phyloP scores from a whole-genome alignment of 2,888 invertebrate species.

The Coecobrya sp. region DNA sequence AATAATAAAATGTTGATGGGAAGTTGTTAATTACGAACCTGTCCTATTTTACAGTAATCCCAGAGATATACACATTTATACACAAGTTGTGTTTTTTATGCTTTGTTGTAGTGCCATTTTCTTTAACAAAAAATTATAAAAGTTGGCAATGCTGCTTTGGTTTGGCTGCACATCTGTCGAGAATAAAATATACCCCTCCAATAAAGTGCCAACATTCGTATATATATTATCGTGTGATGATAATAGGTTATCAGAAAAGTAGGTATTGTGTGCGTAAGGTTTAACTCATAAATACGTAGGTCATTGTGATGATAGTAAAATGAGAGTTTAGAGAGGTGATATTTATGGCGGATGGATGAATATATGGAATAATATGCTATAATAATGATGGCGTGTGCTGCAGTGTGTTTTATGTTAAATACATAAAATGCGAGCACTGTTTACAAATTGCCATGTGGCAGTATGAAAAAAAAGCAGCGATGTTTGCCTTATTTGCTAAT shows the following conservation, averaged over 20 bases:
- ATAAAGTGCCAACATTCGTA: constrained; percentile 36
- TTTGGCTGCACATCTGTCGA: constrained; percentile 33
- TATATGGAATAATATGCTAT: background rate
- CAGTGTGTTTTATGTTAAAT: too few species aligned
- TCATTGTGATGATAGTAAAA: background rate
- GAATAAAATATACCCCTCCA: background rate
- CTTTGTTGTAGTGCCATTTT: background rate
- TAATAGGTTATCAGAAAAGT: constrained; percentile 49
- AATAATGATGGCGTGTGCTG: too few species aligned
- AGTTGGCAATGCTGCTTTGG: constrained; percentile 30
- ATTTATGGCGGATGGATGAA: background rate
- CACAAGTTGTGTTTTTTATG: background rate
- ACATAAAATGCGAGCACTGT: background rate
- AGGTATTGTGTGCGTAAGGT: constrained; percentile 45
- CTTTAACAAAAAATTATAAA: background rate
- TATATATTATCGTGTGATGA: constrained; percentile 13
- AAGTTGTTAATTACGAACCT: constrained; percentile 78
- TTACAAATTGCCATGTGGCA: constrained; percentile 9
- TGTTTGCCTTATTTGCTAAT: background rate
- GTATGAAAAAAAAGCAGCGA: background rate
- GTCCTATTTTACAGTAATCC: constrained; percentile 66
- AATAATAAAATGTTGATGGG: constrained; percentile 69
- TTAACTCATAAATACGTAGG: background rate
- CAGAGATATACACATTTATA: background rate
- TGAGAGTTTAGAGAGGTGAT: background rate